These are phyloP conservation scores for Threskiornis aethiopicus DNA, from an alignment of 2,797 vertebrate genomes.

Conservation along the genomic window DNA sequence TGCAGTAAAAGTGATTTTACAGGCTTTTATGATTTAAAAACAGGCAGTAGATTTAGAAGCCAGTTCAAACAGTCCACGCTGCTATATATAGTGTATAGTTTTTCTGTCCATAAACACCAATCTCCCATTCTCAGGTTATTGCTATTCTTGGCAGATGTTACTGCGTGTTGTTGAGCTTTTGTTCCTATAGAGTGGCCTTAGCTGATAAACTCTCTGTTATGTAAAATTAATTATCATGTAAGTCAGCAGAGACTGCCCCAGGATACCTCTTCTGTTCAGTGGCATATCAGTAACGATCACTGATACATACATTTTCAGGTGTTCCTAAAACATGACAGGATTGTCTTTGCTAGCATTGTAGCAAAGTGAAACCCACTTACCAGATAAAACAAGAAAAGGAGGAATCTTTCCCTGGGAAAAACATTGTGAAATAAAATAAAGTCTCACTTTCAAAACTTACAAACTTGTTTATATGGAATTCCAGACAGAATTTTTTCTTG, in stretches of 20 bases:
- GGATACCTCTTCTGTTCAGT: not conserved
- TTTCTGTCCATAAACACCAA: not conserved
- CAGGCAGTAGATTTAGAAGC: not conserved
- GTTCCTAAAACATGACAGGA: not conserved
- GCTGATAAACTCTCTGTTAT: slow-evolving; percentile 36
- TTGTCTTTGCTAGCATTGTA: not conserved
- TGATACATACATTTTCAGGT: not conserved
- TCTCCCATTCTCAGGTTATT: not conserved
- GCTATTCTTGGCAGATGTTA: not conserved
- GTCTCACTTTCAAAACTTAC: not conserved
- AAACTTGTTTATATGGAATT: not conserved
- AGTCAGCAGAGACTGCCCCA: not conserved
- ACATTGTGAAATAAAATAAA: not conserved
- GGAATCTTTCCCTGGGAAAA: not conserved
- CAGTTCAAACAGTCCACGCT: not conserved
- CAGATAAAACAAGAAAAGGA: not conserved
- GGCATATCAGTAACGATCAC: not conserved
- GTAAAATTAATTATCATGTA: slow-evolving; percentile 15
- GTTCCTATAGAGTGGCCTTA: not conserved
- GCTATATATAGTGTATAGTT: not conserved
- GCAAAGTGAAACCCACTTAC: not conserved
- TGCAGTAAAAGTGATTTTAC: not conserved
- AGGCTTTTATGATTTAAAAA: not conserved
- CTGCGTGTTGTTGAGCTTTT: not conserved
- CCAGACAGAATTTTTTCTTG: not conserved